A percentile compares a stretch with the other conserved stretches of the same genome.
Evolutionary conservation across 2,888 invertebrate genomes (phyloP).

Genomic region (Poecilobothrus nobilitatus): DNA sequence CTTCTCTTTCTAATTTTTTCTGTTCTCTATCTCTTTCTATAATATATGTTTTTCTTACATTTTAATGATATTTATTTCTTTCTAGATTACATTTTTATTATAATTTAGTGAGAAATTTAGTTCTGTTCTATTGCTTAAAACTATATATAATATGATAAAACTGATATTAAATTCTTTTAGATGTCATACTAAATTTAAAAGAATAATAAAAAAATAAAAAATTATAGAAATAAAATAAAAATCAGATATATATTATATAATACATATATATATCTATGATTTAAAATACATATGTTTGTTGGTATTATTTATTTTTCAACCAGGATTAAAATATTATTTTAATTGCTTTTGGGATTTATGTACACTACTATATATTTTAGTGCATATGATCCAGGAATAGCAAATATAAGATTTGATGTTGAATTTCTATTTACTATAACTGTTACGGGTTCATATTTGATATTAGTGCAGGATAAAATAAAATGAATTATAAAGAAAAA

Average conservation of each 20-base stretch:
- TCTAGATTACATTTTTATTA: slow-evolving; percentile 3
- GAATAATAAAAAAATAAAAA: no score
- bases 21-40: not conserved
- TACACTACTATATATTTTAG: no score
- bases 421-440: not conserved
- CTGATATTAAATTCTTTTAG: not conserved
- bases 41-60: not conserved
- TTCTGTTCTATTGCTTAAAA: no score
- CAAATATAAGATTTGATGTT: not conserved
- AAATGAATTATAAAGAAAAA: no score
- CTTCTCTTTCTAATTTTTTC: not conserved
- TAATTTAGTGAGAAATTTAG: not conserved
- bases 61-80: not conserved
- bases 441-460: no score
- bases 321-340: slow-evolving; percentile 6
- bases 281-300: not conserved
- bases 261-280: no score
- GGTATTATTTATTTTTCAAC: not conserved
- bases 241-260: no score
- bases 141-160: not conserved
- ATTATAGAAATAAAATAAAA: not conserved
- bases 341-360: not conserved
- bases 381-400: no score
- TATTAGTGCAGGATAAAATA: no score
- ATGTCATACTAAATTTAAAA: slow-evolving; percentile 3